Percentiles rank a stretch among this genome's conserved stretches.
Evolutionary conservation across 1,140 invertebrate species (phyloP).

Genomic region (Littorina saxatilis): DNA sequence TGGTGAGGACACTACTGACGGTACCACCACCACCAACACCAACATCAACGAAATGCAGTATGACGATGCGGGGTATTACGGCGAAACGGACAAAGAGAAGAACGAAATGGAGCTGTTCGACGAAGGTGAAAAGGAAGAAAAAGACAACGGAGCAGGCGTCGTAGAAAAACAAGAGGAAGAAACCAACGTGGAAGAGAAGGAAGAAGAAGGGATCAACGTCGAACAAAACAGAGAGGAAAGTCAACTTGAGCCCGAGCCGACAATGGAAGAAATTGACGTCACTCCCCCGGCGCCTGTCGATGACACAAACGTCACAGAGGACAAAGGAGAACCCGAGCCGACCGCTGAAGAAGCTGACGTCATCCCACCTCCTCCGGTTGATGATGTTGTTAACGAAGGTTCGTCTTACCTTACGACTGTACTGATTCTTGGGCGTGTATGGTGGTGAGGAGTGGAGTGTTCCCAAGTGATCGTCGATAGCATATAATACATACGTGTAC

Average conservation of each 20-base stretch:
- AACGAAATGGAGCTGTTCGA: conserved; percentile 2
- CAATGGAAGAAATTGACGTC: too few relatives aligned
- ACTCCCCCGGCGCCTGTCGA: too few relatives aligned
- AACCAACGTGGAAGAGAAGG: background rate
- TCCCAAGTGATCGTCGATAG: too few relatives aligned
- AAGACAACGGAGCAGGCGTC: background rate
- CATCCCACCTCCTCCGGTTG: too few relatives aligned
- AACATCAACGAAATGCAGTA: conserved; percentile 10
- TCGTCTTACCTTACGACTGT: too few relatives aligned
- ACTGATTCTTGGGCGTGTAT: too few relatives aligned
- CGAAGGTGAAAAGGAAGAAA: background rate
- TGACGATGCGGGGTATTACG: conserved; percentile 6
- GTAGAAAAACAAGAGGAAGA: background rate
- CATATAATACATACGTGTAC: too few relatives aligned
- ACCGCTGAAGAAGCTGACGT: background rate
- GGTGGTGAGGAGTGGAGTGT: too few relatives aligned
- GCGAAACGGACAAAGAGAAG: conserved; percentile 10
- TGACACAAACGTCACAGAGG: background rate
- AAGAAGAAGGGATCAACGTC: background rate
- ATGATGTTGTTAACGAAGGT: too few relatives aligned
- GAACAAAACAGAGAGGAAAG: background rate
- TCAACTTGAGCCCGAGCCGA: background rate
- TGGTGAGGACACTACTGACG: background rate
- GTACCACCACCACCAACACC: background rate
- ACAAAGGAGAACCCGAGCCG: background rate